Base-by-base conservation (phyloP, 2,113 vertebrate genomes). In the Verasper variegatus region DNA sequence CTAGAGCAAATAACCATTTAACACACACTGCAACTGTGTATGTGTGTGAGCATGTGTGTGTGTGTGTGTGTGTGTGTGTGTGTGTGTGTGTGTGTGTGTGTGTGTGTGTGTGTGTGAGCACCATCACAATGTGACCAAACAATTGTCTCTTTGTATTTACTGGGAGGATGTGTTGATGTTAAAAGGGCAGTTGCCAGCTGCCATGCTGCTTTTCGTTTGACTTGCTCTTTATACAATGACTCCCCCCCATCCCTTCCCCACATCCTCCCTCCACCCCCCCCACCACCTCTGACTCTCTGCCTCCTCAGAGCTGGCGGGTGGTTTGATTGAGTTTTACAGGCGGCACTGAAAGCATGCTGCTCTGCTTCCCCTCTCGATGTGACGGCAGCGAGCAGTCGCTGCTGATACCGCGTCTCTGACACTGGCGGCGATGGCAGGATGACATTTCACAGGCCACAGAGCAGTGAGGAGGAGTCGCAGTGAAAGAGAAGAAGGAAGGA, bases 1-100 rank as follows among this genome's bases (percentile, higher is more conserved):
- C 71, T 55, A 80, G 61, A 89, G 87, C 89, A 91, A 93, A 92
- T 88, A 92, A 72, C 75, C 70, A 11, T 90, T 92, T 90, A 90
- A 91, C 82, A 82, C 71, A 80, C 64, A 60, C 78, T 47, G 71
- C 58, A 4, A 47, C 66, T 58, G 78, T 67, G 74, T 55, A 1
- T 31, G 31, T 31, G 31, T 31, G 31, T 5, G 27, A 27, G 27
- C 27, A 27, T 64, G 70, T 54, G 45, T 71, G 26, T 40, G 52
- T 31, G 54, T 42, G 61, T 21, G 67, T 42, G 40, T 62, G 54
- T 59, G 40, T 54, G 51, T 71, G 23, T 42, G 54, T 31, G 49
- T 42, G 61, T 21, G 67, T 58, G 78, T 67, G 74, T 55, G 67
- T 42, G n/a, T 63, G 64, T 64, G 74, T 54, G 51, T 71, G 26